Base-by-base conservation (phyloP, 2,888 invertebrate species). In the Dynastes maya region DNA sequence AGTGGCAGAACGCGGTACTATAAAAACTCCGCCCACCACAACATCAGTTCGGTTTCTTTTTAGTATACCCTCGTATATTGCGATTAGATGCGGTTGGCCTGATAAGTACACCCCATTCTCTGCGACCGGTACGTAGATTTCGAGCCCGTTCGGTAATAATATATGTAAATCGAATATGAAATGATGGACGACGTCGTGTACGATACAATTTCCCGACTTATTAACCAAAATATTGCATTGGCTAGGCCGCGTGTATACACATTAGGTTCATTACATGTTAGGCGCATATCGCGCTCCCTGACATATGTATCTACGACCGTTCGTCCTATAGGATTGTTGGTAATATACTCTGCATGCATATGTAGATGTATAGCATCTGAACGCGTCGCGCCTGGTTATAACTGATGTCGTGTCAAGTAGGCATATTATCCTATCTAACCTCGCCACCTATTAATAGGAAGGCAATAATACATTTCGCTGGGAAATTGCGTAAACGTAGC, bases 351-450 rank as follows among this genome's bases (percentile, higher is more conserved):
- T 37, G 64, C 37, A 13, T 29, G 45, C 45, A 45, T 45, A 45
- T 45, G 45, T 45, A 0, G 5, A 8, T 11, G 11, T 8, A 2
- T 45, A 8, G 45, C 9, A 45, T 45, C 11, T 11, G 45, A 45
- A 45, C 45, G 45, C 45, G 45, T 45, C 45, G 45, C 45, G 45
- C 8, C 45, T 45, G 45, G 45, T 8, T 61, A 27, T 72, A 72
- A 72, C 55, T 72, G 72, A 72, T 72, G 72, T 58, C 72, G 72
- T 72, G 72, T 72, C 72, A 72, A 72, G 61, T 72, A 37, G 72
- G 72, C 72, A 58, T 58, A 72, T 72, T 72, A 58, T 58, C 72
- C 72, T 58, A 72, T 72, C 72, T 72, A 58, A 72, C 58, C 72
- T 72, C 45, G 22, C 55, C 72, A n/a, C n/a, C 37, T 58, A 72